Conservation (phyloP, 1,140 invertebrate species). For the Maconellicoccus hirsutus region DNA sequence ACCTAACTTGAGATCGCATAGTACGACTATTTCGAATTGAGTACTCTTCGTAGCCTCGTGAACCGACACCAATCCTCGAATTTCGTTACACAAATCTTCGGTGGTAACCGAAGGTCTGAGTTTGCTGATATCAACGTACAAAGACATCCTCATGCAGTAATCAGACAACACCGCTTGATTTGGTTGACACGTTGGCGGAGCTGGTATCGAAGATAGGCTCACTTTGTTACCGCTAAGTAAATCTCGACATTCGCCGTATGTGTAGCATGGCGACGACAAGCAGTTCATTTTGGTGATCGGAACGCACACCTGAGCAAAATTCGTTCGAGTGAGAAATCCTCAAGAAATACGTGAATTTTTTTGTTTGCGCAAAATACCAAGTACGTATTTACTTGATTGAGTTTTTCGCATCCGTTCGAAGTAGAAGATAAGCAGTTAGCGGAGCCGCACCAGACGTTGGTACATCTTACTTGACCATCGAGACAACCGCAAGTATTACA, state of each 20-base stretch:
- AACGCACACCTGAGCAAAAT: conserved; percentile 64
- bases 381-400: conserved; percentile 41
- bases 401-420: conserved; percentile 39
- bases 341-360: no score
- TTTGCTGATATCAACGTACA: conserved; percentile 53
- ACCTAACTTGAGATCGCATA: conserved; percentile 69
- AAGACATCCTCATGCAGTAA: conserved; percentile 59
- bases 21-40: conserved; percentile 46
- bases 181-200: conserved; percentile 64
- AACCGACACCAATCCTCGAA: conserved; percentile 53
- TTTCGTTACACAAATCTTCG: conserved; percentile 52
- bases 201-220: conserved; percentile 52
- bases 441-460: conserved; percentile 71
- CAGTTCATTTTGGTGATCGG: conserved; percentile 62
- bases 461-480: conserved; percentile 61
- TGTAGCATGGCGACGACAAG: conserved; percentile 57
- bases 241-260: conserved; percentile 69
- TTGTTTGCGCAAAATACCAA: no score
- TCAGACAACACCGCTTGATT: conserved; percentile 53
- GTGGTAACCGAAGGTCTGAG: conserved; percentile 53
- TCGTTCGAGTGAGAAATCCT: no score
- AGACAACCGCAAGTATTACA: conserved; percentile 74
- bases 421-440: conserved; percentile 55
- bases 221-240: conserved; percentile 59
- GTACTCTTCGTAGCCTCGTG: conserved; percentile 41